phyloP scores from a whole-genome alignment of 2,113 vertebrate species.

The Paradisaea rubra region DNA sequence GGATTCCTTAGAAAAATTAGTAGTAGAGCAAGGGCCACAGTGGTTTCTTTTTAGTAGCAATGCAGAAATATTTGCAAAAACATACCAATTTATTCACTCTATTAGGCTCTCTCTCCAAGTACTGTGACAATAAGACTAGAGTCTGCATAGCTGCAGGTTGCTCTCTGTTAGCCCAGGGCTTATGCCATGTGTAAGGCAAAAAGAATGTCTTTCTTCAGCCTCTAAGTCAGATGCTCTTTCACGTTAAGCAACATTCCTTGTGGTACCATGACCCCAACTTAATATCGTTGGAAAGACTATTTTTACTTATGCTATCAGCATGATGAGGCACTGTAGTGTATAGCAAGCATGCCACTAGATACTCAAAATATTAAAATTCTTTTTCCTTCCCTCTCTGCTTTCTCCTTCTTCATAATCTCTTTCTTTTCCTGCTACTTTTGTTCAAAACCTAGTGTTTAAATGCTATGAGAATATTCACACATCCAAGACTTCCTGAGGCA shows the following conservation, averaged over 20 bases:
- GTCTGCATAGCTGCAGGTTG: neutral
- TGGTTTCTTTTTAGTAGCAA: neutral
- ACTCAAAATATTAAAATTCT: neutral
- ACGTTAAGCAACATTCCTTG: neutral
- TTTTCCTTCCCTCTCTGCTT: neutral
- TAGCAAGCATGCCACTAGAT: neutral
- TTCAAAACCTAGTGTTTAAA: neutral
- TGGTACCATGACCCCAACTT: neutral
- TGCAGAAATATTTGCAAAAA: neutral
- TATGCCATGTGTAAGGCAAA: neutral
- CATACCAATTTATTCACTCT: neutral
- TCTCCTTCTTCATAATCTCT: neutral
- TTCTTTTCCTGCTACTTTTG: neutral
- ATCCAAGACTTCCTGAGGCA: neutral
- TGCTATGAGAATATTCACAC: neutral
- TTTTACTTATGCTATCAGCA: neutral
- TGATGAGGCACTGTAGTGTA: neutral
- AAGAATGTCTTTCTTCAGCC: neutral
- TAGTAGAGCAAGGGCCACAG: neutral
- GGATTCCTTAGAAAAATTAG: neutral
- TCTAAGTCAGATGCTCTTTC: neutral
- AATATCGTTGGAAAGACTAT: neutral
- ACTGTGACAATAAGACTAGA: neutral
- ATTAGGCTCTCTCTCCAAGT: neutral
- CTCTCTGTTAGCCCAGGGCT: neutral